phyloP scores from a whole-genome alignment of 2,797 vertebrate genomes.

The Coilia nasus region DNA sequence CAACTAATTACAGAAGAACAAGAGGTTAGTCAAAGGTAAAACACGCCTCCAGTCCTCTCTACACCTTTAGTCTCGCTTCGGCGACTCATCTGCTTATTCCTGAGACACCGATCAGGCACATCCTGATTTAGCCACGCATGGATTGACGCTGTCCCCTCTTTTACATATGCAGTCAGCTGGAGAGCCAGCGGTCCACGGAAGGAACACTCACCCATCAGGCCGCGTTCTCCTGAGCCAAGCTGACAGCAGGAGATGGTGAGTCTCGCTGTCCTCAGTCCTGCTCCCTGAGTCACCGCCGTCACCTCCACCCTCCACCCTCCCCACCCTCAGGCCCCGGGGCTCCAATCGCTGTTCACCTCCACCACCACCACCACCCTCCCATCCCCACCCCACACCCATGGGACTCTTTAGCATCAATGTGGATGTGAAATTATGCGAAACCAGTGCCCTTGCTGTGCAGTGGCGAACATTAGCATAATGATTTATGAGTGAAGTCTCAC shows the following conservation, averaged over 20 bases:
- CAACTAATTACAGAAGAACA: background rate
- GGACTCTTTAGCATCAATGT: slow-evolving; percentile 55
- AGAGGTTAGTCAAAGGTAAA: background rate
- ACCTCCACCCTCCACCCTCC: slow-evolving; percentile 24
- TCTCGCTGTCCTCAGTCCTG: slow-evolving; percentile 39
- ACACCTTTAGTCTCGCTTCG: slow-evolving; percentile 7
- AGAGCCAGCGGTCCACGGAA: slow-evolving; percentile 37
- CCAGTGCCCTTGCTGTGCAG: slow-evolving; percentile 47
- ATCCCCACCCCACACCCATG: slow-evolving; percentile 25
- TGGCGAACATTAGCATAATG: slow-evolving; percentile 60
- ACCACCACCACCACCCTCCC: background rate
- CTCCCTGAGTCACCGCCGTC: slow-evolving; percentile 37
- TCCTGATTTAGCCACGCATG: slow-evolving; percentile 27
- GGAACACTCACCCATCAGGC: slow-evolving; percentile 41
- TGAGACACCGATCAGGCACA: slow-evolving; percentile 34
- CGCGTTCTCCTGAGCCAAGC: slow-evolving; percentile 38
- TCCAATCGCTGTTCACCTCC: slow-evolving; percentile 2
- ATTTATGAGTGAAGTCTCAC: slow-evolving; percentile 58
- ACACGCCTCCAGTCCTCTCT: background rate
- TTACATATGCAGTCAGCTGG: slow-evolving; percentile 27
- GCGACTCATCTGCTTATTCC: slow-evolving; percentile 23
- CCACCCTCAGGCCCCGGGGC: slow-evolving; percentile 28
- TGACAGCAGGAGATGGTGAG: slow-evolving; percentile 49
- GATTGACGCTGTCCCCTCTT: slow-evolving; percentile 22
- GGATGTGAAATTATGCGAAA: slow-evolving; percentile 43